phyloP scores from a whole-genome alignment of 2,113 vertebrate genomes.

The Dromiciops gliroides region DNA sequence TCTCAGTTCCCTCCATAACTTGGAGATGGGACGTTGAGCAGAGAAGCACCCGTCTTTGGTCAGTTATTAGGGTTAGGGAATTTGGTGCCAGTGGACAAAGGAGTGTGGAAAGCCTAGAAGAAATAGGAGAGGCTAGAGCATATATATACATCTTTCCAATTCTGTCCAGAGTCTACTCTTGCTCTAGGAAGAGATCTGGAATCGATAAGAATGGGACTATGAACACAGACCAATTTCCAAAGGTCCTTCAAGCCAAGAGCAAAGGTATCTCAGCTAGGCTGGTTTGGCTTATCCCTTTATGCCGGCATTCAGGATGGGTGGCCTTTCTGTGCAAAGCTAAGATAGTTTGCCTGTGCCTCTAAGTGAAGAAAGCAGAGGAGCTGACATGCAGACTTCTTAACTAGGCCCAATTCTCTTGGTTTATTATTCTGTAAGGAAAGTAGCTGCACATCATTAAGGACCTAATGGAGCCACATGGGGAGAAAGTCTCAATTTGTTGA shows the following conservation, averaged over 20 bases:
- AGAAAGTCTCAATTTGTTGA: slow-evolving; percentile 54
- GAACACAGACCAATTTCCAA: background rate
- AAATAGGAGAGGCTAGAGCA: background rate
- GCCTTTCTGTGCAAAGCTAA: slow-evolving; percentile 29
- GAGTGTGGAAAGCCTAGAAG: background rate
- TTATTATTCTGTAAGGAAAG: slow-evolving; percentile 66
- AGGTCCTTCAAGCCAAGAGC: slow-evolving; percentile 36
- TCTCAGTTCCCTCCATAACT: background rate
- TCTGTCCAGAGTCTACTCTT: background rate
- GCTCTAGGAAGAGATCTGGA: background rate
- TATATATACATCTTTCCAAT: background rate
- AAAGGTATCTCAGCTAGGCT: background rate
- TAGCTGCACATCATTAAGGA: slow-evolving; percentile 58
- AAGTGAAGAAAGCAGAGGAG: slow-evolving; percentile 45
- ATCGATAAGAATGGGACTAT: background rate
- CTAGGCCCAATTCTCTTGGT: slow-evolving; percentile 29
- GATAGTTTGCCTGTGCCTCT: slow-evolving; percentile 29
- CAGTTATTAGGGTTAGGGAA: background rate
- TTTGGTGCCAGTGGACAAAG: background rate
- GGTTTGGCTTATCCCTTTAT: slow-evolving; percentile 17
- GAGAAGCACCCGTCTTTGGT: background rate
- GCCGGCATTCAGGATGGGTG: background rate
- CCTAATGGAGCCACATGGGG: slow-evolving; percentile 54
- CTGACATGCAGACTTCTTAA: slow-evolving; percentile 51
- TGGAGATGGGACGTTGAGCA: background rate